Evolutionary conservation across 1,140 invertebrate species (phyloP), one percentile per base, ranked within the genome.

Genomic region (Globodera ellingtonae): DNA sequence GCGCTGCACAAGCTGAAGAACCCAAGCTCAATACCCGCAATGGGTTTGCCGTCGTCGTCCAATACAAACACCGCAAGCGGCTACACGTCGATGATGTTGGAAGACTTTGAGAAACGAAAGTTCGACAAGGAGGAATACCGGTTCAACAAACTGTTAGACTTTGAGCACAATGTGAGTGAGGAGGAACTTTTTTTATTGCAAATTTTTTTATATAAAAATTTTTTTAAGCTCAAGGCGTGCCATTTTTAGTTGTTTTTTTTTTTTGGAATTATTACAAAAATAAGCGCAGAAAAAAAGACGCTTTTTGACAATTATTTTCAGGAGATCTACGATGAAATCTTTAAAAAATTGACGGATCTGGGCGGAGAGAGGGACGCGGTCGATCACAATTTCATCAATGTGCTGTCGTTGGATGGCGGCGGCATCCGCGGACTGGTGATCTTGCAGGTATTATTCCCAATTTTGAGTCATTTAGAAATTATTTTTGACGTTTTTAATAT

Each of bases 381-480:
- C 73, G 44, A 62, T 18, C 56, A 62, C 56, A 81, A 81, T 48
- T 72, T 81, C 52, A 84, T 89, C 48, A 89, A 89, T 75, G 74
- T 89, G 15, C 75, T 89, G 13, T 81, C 86, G 3, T 79, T 89
- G 56, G 87, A 89, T 75, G 87, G 87, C 44, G 87, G 87, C 15
- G 87, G 87, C 59, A 89, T 89, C 59, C 75, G 88, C 10, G 87
- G 87, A 13, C 52, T 89, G 15, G 86, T 89, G 21, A 89, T 89
- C 56, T 82, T 83, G 66, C 87, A 88, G 77, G 86, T 88, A 35
- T 35, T 35, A 35, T 35, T 35, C 35, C 35, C 35, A 35, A 35
- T 35, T 35, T 35, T 35, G 35, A 2, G 35, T 35, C 35, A 35
- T n/a, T 35, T 35, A 0, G 35, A 35, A 24, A 35, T 35, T 35